phyloP scores from a whole-genome alignment of 2,113 vertebrate genomes.

The Syngnathus floridae region DNA sequence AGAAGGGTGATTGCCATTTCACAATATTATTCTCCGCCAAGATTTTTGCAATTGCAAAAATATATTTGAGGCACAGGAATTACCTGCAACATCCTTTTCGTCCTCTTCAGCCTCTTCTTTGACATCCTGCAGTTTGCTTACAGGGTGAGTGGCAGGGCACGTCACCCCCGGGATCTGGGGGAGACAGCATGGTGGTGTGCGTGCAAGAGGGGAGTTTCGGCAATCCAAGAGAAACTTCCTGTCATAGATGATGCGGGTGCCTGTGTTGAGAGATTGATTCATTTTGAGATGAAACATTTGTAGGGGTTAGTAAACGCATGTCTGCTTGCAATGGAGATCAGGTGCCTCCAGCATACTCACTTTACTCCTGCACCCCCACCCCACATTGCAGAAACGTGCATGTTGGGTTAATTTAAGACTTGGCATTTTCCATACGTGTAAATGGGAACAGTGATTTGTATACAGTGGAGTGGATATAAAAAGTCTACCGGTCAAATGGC shows the following conservation, averaged over 20 bases:
- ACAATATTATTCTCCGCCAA: not conserved
- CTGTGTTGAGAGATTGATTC: slow-evolving; percentile 45
- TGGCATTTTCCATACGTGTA: too few relatives aligned
- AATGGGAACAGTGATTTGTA: too few relatives aligned
- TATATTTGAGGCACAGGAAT: slow-evolving; percentile 10
- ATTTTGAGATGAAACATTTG: not conserved
- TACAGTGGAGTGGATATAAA: too few relatives aligned
- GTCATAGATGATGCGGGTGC: slow-evolving; percentile 88
- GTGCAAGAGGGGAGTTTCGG: slow-evolving; percentile 83
- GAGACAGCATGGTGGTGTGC: slow-evolving; percentile 84
- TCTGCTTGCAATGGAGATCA: not conserved
- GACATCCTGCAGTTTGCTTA: slow-evolving; percentile 77
- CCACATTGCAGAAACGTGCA: not conserved
- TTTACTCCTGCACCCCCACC: not conserved
- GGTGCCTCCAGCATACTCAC: not conserved
- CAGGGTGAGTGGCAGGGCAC: slow-evolving; percentile 72
- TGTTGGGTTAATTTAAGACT: not conserved
- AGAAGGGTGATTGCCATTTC: not conserved
- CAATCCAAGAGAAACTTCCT: slow-evolving; percentile 91
- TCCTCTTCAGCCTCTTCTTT: slow-evolving; percentile 81
- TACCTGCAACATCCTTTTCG: slow-evolving; percentile 81
- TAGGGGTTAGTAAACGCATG: not conserved
- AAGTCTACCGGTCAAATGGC: too few relatives aligned
- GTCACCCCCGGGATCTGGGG: slow-evolving; percentile 89
- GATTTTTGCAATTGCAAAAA: not conserved